Percentiles rank a stretch among this genome's conserved stretches.
These are phyloP conservation scores for Pantelozetes paolii DNA, from an alignment of 2,888 invertebrate genomes.

Conservation along the genomic window DNA sequence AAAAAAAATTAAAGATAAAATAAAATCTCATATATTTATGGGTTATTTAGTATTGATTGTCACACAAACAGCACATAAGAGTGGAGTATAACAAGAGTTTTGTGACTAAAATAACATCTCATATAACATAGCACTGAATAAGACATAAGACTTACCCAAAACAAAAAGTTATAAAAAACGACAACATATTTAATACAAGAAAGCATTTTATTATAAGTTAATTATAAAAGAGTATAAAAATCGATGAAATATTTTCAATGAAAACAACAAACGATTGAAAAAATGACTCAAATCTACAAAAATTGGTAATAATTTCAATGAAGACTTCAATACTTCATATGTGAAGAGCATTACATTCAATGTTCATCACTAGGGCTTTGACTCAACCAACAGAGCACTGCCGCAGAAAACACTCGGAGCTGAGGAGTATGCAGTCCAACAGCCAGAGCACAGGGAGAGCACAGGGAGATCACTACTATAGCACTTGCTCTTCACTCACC, in stretches of 20 bases:
- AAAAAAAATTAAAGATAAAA: too few species aligned
- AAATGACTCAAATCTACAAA: too few species aligned
- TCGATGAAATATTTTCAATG: not conserved
- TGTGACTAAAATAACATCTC: too few species aligned
- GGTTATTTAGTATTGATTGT: too few species aligned
- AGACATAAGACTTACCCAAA: conserved; percentile 62
- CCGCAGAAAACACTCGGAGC: too few species aligned
- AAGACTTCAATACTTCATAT: conserved; percentile 5
- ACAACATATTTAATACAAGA: conserved; percentile 55
- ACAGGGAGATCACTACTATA: conserved; percentile 6
- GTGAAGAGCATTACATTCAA: conserved; percentile 11
- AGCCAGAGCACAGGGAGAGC: conserved; percentile 13
- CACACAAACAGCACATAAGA: too few species aligned
- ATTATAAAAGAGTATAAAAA: not conserved
- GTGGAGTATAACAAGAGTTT: too few species aligned
- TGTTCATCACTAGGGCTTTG: not conserved
- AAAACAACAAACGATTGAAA: not conserved
- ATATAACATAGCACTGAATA: too few species aligned
- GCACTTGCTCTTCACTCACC: not conserved
- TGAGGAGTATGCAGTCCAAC: not conserved
- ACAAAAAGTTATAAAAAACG: conserved; percentile 66
- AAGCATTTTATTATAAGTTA: conserved; percentile 30
- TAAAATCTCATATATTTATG: too few species aligned
- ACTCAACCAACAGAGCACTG: conserved; percentile 4
- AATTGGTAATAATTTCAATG: not conserved